Evolutionary conservation across 2,797 vertebrate species (phyloP).

Genomic region (Cottoperca gobio): DNA sequence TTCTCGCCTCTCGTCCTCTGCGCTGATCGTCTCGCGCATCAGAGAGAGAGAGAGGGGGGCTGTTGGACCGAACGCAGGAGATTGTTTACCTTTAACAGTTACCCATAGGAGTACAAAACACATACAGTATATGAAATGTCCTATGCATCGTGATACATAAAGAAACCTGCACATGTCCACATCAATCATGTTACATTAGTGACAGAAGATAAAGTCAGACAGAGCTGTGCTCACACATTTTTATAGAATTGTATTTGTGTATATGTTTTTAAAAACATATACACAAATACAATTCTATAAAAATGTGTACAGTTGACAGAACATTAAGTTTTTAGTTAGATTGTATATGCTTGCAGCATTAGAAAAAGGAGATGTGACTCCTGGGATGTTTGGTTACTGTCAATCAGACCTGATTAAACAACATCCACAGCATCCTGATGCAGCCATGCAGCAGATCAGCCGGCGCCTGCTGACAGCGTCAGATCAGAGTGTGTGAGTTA

Average conservation of each 20-base stretch:
- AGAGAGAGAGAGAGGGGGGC: too few relatives aligned
- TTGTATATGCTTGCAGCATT: neutral
- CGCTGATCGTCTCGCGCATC: too few relatives aligned
- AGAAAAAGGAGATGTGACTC: neutral
- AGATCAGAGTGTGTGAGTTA: neutral
- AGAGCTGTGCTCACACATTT: neutral
- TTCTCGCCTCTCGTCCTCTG: too few relatives aligned
- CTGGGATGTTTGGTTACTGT: neutral
- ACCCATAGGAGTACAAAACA: too few relatives aligned
- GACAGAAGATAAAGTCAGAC: neutral
- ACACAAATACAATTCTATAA: too few relatives aligned
- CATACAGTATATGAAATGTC: too few relatives aligned
- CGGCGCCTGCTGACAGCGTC: neutral
- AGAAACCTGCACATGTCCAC: neutral
- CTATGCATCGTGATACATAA: neutral
- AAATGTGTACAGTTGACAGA: neutral
- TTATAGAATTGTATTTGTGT: too few relatives aligned
- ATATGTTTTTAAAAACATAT: too few relatives aligned
- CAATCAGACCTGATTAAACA: too few relatives aligned
- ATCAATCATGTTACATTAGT: neutral
- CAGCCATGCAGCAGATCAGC: too few relatives aligned
- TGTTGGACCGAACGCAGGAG: too few relatives aligned
- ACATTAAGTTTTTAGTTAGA: neutral
- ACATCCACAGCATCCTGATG: neutral
- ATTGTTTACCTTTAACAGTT: too few relatives aligned